Conservation (phyloP, 2,797 vertebrate species). For the Nyctalus aviator region DNA sequence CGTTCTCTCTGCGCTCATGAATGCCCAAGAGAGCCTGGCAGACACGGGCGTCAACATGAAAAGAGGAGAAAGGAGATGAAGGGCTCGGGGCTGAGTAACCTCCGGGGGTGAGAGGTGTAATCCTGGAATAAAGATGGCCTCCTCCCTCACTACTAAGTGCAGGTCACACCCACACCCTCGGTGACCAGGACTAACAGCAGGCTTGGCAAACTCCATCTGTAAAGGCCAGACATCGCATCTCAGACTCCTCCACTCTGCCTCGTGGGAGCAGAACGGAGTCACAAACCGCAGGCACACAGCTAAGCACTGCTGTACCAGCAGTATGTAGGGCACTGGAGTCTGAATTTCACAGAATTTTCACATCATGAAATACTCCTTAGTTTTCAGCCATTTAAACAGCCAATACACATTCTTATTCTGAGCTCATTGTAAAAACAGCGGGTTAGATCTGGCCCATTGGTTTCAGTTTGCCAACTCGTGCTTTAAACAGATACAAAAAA, state of each 20-base stretch:
- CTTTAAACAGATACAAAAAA: not conserved
- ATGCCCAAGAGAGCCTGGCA: not conserved
- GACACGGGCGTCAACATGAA: not conserved
- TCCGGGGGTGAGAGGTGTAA: not conserved
- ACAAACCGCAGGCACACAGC: rapidly evolving
- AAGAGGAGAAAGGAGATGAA: not conserved
- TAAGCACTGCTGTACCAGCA: too few relatives aligned
- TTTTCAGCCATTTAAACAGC: not conserved
- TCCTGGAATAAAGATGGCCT: not conserved
- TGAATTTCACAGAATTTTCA: not conserved
- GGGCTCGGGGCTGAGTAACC: too few relatives aligned
- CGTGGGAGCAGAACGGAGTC: not conserved
- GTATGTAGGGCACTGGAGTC: not conserved
- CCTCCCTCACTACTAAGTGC: not conserved
- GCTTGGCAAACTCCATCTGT: not conserved
- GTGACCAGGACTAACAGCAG: not conserved
- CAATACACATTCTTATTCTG: not conserved
- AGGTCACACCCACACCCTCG: rapidly evolving
- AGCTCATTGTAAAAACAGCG: not conserved
- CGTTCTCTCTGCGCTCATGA: not conserved
- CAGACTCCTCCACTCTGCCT: not conserved
- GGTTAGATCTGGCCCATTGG: not conserved
- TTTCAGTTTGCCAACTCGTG: not conserved
- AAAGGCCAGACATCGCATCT: not conserved
- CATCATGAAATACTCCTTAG: not conserved